phyloP scores from a whole-genome alignment of 2,888 invertebrate species.

The Fissipunctia ypsillon region DNA sequence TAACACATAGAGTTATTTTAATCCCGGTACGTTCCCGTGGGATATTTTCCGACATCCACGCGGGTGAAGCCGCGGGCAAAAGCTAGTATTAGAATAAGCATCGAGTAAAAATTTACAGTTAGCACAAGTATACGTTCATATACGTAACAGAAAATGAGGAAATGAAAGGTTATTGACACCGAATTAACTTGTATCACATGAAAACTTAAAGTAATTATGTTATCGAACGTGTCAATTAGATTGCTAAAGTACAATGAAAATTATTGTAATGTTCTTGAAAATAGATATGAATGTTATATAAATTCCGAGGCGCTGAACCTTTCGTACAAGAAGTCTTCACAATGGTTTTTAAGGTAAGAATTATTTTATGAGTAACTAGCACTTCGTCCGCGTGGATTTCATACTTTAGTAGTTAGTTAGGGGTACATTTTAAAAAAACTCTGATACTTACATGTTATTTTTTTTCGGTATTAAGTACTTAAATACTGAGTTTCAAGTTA shows the following conservation, averaged over 20 bases:
- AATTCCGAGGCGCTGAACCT: background rate
- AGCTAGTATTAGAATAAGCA: background rate
- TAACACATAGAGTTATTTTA: background rate
- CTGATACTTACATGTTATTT: too few relatives aligned
- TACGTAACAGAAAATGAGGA: background rate
- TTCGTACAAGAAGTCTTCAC: background rate
- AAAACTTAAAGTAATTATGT: conserved; percentile 50
- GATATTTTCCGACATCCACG: background rate
- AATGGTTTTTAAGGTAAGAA: conserved; percentile 17
- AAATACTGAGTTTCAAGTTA: too few relatives aligned
- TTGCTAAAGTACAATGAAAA: conserved; percentile 40
- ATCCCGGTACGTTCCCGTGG: background rate
- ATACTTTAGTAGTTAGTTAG: too few relatives aligned
- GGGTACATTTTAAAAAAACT: too few relatives aligned
- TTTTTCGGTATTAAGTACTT: too few relatives aligned
- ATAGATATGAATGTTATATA: conserved; percentile 63
- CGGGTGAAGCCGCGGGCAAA: background rate
- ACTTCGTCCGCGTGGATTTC: too few relatives aligned
- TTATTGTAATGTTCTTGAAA: conserved; percentile 58
- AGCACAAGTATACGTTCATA: background rate
- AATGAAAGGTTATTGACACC: conserved; percentile 40
- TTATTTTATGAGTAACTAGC: too few relatives aligned
- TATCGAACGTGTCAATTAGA: conserved; percentile 61
- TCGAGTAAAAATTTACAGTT: background rate
- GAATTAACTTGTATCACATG: conserved; percentile 45